Evolutionary conservation across 2,113 vertebrate genomes (phyloP), one percentile per base, ranked within the genome.

Genomic region (Montifringilla adamsi): DNA sequence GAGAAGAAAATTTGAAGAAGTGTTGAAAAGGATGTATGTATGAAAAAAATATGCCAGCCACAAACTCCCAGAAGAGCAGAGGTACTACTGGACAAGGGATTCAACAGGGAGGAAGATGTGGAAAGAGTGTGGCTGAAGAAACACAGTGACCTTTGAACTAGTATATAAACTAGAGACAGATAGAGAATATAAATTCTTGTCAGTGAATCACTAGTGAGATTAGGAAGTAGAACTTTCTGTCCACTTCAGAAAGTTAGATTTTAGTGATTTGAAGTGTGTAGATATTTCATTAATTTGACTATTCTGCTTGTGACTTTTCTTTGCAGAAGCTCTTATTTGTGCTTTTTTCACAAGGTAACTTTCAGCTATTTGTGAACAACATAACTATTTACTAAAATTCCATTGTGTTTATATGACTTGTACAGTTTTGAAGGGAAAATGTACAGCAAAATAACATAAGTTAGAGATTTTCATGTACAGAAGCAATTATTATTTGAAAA

Each of bases 81-180:
- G 4, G 3, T 56, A 26, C 18, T 83, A 9, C 27, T 33, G 18
- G 27, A 49, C 46, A 88, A 47, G 35, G 11, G 12, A 73, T 63
- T 91, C 30, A 39, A 11, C 9, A 67, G 33, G 39, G 62, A 84
- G 13, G 23, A 80, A 80, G 47, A 26, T 0, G 1, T 87, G 30
- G 27, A 59, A 41, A 66, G 16, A 39, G 8, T 30, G 33, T 4
- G 2, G 11, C 13, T 74, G 46, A 80, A 76, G 55, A 89, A 72
- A 46, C 10, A n/a, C 14, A 15, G 7, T 2, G 0, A 23, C 3
- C 0, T 73, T 64, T 94, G 31, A 76, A 84, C 50, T 31, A 2
- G 4, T 46, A 22, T n/a, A 47, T 85, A 49, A 78, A 47, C 21
- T 27, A 35, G 50, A 35, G 26, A 30, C 4, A 68, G 20, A 23